Conservation (phyloP, 2,113 vertebrate species). For the Zeus faber region DNA sequence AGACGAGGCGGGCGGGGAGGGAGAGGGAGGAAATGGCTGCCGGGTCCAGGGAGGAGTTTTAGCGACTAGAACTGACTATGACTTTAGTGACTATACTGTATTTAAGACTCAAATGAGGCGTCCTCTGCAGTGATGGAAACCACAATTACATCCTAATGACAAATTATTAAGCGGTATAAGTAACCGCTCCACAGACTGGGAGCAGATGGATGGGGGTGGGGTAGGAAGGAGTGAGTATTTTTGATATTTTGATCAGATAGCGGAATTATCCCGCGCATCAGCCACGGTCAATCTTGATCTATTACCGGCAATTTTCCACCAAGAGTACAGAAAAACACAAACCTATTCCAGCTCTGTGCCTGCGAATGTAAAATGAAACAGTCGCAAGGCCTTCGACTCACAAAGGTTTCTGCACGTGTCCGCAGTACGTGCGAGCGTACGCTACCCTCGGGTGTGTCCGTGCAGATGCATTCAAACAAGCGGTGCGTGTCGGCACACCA, state of each 20-base stretch:
- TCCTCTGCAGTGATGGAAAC: constrained; percentile 79
- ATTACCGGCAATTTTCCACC: too few species aligned
- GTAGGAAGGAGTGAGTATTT: not conserved
- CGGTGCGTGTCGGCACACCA: too few species aligned
- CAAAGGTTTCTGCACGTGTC: not conserved
- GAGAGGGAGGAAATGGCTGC: constrained; percentile 76
- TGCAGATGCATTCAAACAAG: not conserved
- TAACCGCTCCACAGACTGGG: constrained; percentile 67
- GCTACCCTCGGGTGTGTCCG: not conserved
- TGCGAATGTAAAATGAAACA: too few species aligned
- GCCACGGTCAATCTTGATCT: too few species aligned
- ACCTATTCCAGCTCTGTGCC: too few species aligned
- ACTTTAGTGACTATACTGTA: too few species aligned
- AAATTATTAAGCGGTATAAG: constrained; percentile 82
- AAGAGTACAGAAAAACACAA: too few species aligned
- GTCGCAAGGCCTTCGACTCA: not conserved
- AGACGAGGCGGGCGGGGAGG: constrained; percentile 61
- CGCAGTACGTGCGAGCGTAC: not conserved
- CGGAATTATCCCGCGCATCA: constrained; percentile 6
- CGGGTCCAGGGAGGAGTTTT: constrained; percentile 78
- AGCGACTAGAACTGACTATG: too few species aligned
- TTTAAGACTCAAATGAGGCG: constrained; percentile 91
- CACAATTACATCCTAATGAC: constrained; percentile 87
- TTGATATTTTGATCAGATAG: constrained; percentile 1
- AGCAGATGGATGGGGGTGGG: constrained; percentile 1